These are phyloP conservation scores for Harpagoxenus sublaevis DNA, from an alignment of 2,888 invertebrate genomes.

Conservation along the genomic window DNA sequence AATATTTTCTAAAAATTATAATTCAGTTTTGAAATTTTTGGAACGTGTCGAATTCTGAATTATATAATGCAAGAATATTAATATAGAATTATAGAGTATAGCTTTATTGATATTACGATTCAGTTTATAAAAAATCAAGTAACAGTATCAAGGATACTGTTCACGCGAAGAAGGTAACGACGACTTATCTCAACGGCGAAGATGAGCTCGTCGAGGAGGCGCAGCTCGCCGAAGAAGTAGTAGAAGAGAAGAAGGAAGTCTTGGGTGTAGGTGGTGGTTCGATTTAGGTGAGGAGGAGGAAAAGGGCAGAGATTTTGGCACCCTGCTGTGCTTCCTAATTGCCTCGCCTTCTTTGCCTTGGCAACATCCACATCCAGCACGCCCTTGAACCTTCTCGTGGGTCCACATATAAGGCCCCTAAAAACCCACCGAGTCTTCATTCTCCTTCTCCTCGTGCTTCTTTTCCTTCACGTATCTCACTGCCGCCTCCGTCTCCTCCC, in stretches of 20 bases:
- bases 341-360: conserved; percentile 82
- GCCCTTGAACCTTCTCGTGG: conserved; percentile 84
- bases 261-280: conserved; percentile 66
- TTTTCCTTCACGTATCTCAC: conserved; percentile 60
- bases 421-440: conserved; percentile 74
- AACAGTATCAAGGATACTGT: neutral
- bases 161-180: neutral
- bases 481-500: conserved; percentile 65
- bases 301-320: conserved; percentile 83
- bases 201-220: conserved; percentile 13
- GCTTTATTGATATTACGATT: neutral
- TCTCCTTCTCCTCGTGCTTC: conserved; percentile 55
- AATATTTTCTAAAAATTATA: neutral
- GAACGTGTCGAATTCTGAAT: neutral
- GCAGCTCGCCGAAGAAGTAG: conserved; percentile 24
- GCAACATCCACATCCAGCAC: conserved; percentile 74
- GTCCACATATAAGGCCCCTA: conserved; percentile 75
- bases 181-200: neutral
- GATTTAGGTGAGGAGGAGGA: conserved; percentile 70
- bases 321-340: conserved; percentile 85
- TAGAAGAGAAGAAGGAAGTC: conserved; percentile 57
- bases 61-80: neutral
- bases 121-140: conserved; percentile 1
- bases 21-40: neutral
- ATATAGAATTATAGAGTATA: neutral